phyloP scores from a whole-genome alignment of 1,140 invertebrate species.

The Lepidurus arcticus region DNA sequence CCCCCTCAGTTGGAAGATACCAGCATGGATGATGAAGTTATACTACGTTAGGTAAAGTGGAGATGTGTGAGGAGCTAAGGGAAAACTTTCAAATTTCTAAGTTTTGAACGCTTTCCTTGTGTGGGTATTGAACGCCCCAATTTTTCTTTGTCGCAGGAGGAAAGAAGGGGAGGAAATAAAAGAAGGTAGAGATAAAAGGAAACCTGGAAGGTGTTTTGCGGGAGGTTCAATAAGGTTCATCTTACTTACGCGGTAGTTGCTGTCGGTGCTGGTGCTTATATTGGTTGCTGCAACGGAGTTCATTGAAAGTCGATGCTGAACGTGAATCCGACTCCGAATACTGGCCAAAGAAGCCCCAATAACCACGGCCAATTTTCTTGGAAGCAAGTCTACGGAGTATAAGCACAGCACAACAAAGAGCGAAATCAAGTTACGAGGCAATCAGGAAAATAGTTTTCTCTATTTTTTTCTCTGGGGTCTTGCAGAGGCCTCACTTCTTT shows the following conservation, averaged over 20 bases:
- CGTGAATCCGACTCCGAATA: conserved; percentile 13
- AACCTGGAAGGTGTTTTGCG: not conserved
- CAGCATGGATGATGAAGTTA: too few species aligned
- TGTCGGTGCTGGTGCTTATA: conserved; percentile 6
- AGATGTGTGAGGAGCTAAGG: not conserved
- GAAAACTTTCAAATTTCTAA: not conserved
- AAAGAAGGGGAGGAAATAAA: not conserved
- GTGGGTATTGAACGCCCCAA: not conserved
- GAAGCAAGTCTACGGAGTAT: not conserved
- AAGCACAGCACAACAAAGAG: conserved; percentile 1
- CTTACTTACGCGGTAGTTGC: conserved; percentile 18
- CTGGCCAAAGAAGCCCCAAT: not conserved
- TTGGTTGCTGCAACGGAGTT: not conserved
- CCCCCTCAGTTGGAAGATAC: too few species aligned
- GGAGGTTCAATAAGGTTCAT: not conserved
- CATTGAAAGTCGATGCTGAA: conserved; percentile 5
- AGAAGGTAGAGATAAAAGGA: conserved; percentile 4
- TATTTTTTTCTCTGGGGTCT: not conserved
- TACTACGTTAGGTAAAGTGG: too few species aligned
- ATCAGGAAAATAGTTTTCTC: not conserved
- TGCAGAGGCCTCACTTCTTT: not conserved
- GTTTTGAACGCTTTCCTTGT: not conserved
- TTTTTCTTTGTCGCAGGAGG: not conserved
- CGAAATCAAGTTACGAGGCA: conserved; percentile 20
- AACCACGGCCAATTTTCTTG: conserved; percentile 6